Base-by-base conservation (phyloP, 1,140 invertebrate species). In the Wiebesia pumilae region DNA sequence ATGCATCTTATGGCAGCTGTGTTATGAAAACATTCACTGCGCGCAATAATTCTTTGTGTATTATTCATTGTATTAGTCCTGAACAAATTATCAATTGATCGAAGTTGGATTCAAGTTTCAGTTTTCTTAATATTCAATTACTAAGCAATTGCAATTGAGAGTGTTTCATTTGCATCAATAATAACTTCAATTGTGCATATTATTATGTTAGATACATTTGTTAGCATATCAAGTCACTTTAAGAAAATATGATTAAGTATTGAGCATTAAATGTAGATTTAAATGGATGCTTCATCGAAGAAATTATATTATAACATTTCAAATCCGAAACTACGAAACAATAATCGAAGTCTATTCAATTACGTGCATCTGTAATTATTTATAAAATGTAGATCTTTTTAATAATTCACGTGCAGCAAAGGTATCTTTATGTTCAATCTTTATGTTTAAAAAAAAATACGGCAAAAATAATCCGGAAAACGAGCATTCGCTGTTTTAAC, bases 401-500 rank as follows among this genome's bases (percentile, higher is more conserved):
- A n/a, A n/a, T n/a, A n/a, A n/a, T n/a, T n/a, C n/a, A n/a, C n/a
- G n/a, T n/a, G n/a, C n/a, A n/a, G n/a, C n/a, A n/a, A n/a, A n/a
- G n/a, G n/a, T n/a, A n/a, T n/a, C n/a, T n/a, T n/a, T n/a, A n/a
- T n/a, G n/a, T n/a, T n/a, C n/a, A n/a, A n/a, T n/a, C n/a, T n/a
- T 19, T 54, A 27, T 54, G 12, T 79, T 79, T 35, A 54, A 79
- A 30, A 79, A n/a, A 58, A 79, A 79, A 54, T 58, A 54, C 77
- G 47, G n/a, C 77, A 54, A 33, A 54, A 54, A 47, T n/a, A 54
- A 73, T 54, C 0, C 10, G 27, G n/a, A 10, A 73, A 83, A 71
- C 27, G 30, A 51, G 67, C 27, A 67, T 67, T n/a, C n/a, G 43
- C 33, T 73, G 30, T n/a, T 47, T 43, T 62, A 78, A 65, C 73